These are phyloP conservation scores for Adrianichthys oophorus DNA, from an alignment of 2,797 vertebrate species.

Conservation along the genomic window DNA sequence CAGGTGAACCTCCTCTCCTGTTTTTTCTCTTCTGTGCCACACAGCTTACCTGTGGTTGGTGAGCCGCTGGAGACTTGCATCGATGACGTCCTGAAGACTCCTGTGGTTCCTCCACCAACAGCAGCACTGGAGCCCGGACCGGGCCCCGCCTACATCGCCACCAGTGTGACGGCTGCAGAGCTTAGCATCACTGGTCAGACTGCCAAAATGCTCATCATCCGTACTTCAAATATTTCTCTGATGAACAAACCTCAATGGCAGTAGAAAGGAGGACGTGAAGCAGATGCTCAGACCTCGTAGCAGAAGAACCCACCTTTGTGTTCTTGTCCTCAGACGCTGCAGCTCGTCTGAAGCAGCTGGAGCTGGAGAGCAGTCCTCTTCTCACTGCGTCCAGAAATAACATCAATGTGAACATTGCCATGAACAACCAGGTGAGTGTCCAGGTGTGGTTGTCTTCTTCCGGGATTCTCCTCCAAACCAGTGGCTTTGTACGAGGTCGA, in stretches of 20 bases:
- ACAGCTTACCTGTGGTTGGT: slow-evolving; percentile 77
- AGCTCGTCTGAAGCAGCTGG: slow-evolving; percentile 86
- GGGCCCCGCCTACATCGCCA: slow-evolving; percentile 39
- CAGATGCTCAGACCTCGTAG: neutral
- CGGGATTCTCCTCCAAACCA: too few species aligned
- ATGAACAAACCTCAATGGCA: neutral
- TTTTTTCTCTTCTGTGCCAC: slow-evolving; percentile 14
- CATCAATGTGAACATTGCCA: slow-evolving; percentile 83
- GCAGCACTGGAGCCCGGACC: slow-evolving; percentile 67
- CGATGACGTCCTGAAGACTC: slow-evolving; percentile 71
- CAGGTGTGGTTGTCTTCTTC: neutral
- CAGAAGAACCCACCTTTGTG: neutral
- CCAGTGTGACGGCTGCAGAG: slow-evolving; percentile 52
- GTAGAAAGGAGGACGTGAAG: neutral
- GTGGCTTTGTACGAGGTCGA: too few species aligned
- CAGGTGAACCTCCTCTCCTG: neutral
- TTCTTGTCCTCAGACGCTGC: slow-evolving; percentile 69
- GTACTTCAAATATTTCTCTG: neutral
- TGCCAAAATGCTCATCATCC: neutral
- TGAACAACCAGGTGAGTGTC: slow-evolving; percentile 85
- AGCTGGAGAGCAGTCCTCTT: slow-evolving; percentile 68
- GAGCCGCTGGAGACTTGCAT: slow-evolving; percentile 85
- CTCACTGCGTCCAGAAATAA: slow-evolving; percentile 61
- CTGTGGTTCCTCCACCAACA: slow-evolving; percentile 57
- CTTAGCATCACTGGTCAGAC: slow-evolving; percentile 70